A percentile compares a stretch with the other conserved stretches of the same genome.
Conservation (phyloP, 2,113 vertebrate genomes). For the Lutjanus erythropterus region DNA sequence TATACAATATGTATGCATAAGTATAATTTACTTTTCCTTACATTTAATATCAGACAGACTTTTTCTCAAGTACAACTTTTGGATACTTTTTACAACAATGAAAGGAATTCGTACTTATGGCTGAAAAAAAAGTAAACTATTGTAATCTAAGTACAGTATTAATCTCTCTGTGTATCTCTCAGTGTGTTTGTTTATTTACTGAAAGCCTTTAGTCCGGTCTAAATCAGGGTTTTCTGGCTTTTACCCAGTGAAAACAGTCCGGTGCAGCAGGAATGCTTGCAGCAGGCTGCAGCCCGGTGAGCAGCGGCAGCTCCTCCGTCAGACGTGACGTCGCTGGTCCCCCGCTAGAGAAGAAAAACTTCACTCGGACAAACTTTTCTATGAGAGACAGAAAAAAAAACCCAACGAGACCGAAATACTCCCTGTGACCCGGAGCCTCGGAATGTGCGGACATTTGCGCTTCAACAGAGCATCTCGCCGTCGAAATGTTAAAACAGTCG, state of each 20-base stretch:
- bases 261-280: conserved; percentile 63
- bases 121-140: too few relatives aligned
- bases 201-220: not conserved
- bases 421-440: conserved; percentile 45
- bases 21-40: too few relatives aligned
- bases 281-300: conserved; percentile 38
- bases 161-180: too few relatives aligned
- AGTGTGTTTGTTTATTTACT: not conserved
- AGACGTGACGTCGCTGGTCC: conserved; percentile 81
- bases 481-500: conserved; percentile 76
- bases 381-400: conserved; percentile 15
- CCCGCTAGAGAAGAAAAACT: conserved; percentile 74
- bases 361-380: conserved; percentile 70
- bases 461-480: conserved; percentile 31
- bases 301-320: conserved; percentile 63
- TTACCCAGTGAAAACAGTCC: conserved; percentile 51
- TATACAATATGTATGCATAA: too few relatives aligned
- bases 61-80: too few relatives aligned
- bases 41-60: too few relatives aligned
- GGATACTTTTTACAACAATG: too few relatives aligned
- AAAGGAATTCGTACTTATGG: too few relatives aligned
- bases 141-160: too few relatives aligned
- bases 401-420: conserved; percentile 21
- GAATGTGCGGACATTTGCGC: conserved; percentile 67
- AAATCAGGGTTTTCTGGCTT: not conserved